These are phyloP conservation scores for Helleia helle DNA, from an alignment of 2,888 invertebrate species.

Conservation along the genomic window DNA sequence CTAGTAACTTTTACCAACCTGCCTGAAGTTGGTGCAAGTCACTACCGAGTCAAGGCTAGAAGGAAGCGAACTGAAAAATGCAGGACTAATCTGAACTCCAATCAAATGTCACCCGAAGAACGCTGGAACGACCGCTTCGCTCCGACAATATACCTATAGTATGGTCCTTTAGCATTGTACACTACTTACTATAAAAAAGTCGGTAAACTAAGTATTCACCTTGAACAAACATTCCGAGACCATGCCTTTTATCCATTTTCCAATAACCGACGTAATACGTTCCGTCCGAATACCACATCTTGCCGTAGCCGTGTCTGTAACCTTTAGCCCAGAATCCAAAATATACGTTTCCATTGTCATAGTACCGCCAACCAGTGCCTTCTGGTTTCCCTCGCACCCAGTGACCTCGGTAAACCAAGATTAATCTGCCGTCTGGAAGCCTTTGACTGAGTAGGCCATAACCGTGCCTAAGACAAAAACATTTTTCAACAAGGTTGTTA, in stretches of 20 bases:
- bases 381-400: constrained; percentile 74
- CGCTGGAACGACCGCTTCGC: too few species aligned
- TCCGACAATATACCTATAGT: too few species aligned
- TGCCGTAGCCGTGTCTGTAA: constrained; percentile 72
- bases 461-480: constrained; percentile 67
- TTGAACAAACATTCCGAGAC: constrained; percentile 69
- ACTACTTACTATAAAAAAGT: too few species aligned
- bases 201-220: constrained; percentile 36
- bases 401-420: constrained; percentile 71
- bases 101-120: too few species aligned
- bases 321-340: constrained; percentile 71
- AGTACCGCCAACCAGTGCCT: constrained; percentile 73
- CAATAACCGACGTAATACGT: constrained; percentile 77
- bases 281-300: constrained; percentile 75
- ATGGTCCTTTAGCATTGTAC: too few species aligned
- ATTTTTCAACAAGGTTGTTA: too few species aligned
- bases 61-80: too few species aligned
- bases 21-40: too few species aligned
- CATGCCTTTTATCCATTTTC: constrained; percentile 56
- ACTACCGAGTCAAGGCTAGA: too few species aligned
- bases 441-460: constrained; percentile 67
- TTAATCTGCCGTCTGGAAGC: constrained; percentile 48
- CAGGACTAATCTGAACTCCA: too few species aligned
- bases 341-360: constrained; percentile 73
- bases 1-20: too few species aligned